Percentiles rank a stretch among this genome's conserved stretches.
phyloP scores from a whole-genome alignment of 1,140 invertebrate species.

The Hestina assimilis region DNA sequence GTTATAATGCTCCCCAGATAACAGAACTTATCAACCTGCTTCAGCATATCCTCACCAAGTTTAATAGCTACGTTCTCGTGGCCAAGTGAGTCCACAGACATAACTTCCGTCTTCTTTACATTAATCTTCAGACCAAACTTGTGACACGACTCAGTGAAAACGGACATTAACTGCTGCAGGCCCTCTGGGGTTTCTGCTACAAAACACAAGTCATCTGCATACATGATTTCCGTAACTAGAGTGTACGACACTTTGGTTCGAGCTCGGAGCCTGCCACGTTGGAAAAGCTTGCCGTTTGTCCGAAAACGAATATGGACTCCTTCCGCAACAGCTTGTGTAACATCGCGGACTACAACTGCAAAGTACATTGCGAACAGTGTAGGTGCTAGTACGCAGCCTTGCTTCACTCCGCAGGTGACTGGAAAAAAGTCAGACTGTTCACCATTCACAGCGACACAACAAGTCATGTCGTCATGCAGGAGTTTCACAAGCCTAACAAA shows the following conservation, averaged over 20 bases:
- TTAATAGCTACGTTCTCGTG: constrained; percentile 14
- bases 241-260: constrained; percentile 26
- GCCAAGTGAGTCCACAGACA: constrained; percentile 23
- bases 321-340: neutral
- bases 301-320: constrained; percentile 16
- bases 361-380: constrained; percentile 32
- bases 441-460: constrained; percentile 16
- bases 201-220: no score
- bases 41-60: neutral
- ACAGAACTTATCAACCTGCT: neutral
- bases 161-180: constrained; percentile 21
- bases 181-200: constrained; percentile 20
- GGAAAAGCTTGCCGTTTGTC: constrained; percentile 18
- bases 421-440: constrained; percentile 23
- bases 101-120: constrained; percentile 33
- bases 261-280: constrained; percentile 12
- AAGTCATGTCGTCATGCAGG: constrained; percentile 29
- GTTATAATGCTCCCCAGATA: neutral
- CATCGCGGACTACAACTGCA: neutral
- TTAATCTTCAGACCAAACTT: constrained; percentile 29
- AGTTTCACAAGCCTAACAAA: constrained; percentile 23
- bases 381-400: constrained; percentile 30
- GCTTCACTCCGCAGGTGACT: constrained; percentile 27
- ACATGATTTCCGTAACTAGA: constrained; percentile 23
- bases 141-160: constrained; percentile 16